These are phyloP conservation scores for Montipora foliosa DNA, from an alignment of 64 coral and sea anemone species.

Conservation along the genomic window DNA sequence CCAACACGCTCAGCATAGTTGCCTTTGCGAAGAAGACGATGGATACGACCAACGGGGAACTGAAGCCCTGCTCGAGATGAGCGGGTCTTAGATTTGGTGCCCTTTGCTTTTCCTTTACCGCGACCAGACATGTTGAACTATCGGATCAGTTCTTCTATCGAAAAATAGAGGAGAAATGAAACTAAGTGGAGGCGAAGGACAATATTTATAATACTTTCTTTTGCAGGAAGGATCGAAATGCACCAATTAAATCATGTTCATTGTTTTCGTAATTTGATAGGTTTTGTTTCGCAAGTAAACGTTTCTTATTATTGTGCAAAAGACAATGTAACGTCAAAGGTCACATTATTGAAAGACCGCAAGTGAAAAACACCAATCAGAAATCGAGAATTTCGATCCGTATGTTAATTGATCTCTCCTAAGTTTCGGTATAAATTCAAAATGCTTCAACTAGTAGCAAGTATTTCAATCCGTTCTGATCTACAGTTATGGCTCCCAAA, in stretches of 20 bases:
- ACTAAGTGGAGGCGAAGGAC: background rate
- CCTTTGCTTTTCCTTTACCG: constrained; percentile 34
- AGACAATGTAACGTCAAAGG: background rate
- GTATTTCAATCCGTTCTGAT: background rate
- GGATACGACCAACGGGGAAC: constrained; percentile 43
- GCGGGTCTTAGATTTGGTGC: constrained; percentile 34
- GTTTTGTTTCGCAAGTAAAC: background rate
- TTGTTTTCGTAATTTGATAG: background rate
- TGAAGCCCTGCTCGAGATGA: constrained; percentile 47
- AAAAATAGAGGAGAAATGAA: background rate
- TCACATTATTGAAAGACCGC: background rate
- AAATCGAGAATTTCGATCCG: background rate
- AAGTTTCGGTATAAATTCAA: background rate
- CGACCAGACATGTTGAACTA: constrained; percentile 17
- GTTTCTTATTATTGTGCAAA: background rate
- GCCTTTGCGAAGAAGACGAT: constrained; percentile 44
- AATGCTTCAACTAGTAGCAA: background rate
- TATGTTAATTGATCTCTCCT: background rate
- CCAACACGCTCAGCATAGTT: constrained; percentile 38
- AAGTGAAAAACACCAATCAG: background rate
- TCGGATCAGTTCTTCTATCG: background rate
- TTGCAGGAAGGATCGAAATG: constrained; percentile 28
- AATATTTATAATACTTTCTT: background rate
- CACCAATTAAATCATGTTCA: constrained; percentile 6
- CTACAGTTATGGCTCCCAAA: constrained; percentile 34